Base-by-base conservation (phyloP, 2,113 vertebrate genomes). In the Entomyzon cyanotis region DNA sequence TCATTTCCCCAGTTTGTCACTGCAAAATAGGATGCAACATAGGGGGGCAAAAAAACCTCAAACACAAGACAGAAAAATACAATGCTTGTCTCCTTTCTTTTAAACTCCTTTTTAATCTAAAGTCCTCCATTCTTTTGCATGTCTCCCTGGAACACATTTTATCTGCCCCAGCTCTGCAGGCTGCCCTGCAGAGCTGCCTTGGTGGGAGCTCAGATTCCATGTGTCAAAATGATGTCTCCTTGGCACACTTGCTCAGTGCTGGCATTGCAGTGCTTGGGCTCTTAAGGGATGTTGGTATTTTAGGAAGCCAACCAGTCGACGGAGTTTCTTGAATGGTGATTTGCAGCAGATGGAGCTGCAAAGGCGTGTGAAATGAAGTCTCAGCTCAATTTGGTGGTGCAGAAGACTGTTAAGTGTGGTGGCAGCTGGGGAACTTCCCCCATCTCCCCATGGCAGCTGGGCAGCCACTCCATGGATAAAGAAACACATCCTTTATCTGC, bases 301-400 rank as follows among this genome's bases (percentile, higher is more conserved):
- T 97, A 95, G 77, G 89, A 80, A 95, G 27, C 47, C 56, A 84
- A 1, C 37, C 60, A 89, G 63, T 47, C 3, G 5, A 76, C 7
- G 21, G 68, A 88, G 60, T 89, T 95, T 93, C 83, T 84, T 71
- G 44, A 70, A 84, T 75, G 64, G 79, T 87, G 92, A 81, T 76
- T 90, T 84, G 56, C 84, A 92, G 73, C 94, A 96, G 90, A 96
- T 88, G 92, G 90, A 84, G 86, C 83, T 90, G 67, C 90, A 90
- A 92, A 90, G 83, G 80, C 7, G 0, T 92, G 76, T 2, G 5
- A 78, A 93, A 85, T 39, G 71, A 88, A 93, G 42, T 18, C 68
- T 84, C 52, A 60, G 39, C 88, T 88, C 59, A n/a, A 7, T 60
- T 90, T 33, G 10, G 44, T 56, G 64, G 27, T 23, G 52, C 69